Conservation (phyloP, 2,888 invertebrate species). For the Melangyna quadrimaculata region DNA sequence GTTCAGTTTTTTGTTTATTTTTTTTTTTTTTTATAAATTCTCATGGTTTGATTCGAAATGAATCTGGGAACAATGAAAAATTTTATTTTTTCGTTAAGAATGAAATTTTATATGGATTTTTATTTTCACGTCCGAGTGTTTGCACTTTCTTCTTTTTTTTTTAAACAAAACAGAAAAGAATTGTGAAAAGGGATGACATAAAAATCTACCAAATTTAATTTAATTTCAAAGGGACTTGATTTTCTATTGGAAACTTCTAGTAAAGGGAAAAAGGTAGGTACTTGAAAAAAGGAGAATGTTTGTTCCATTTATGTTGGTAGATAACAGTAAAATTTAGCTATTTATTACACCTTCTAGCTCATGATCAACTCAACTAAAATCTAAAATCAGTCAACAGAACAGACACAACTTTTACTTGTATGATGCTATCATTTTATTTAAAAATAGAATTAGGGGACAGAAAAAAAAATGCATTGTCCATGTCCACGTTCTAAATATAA, state of each 20-base stretch:
- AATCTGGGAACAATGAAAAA: slow-evolving; percentile 56
- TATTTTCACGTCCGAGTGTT: slow-evolving; percentile 50
- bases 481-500: too few relatives aligned
- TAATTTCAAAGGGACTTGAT: slow-evolving; percentile 53
- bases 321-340: background rate
- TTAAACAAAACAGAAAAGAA: slow-evolving; percentile 9
- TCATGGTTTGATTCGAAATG: slow-evolving; percentile 53
- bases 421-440: too few relatives aligned
- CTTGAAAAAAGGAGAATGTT: background rate
- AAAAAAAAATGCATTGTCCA: too few relatives aligned
- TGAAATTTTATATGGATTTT: slow-evolving; percentile 59
- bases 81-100: slow-evolving; percentile 26
- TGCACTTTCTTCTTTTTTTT: slow-evolving; percentile 25
- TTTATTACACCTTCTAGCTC: background rate
- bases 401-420: background rate
- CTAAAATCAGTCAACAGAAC: background rate
- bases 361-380: background rate
- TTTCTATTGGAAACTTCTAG: slow-evolving; percentile 6
- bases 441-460: too few relatives aligned
- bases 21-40: slow-evolving; percentile 22
- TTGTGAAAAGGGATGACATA: slow-evolving; percentile 53
- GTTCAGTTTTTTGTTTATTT: slow-evolving; percentile 36
- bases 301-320: background rate
- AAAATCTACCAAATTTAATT: slow-evolving; percentile 61
- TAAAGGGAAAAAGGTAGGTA: background rate